Evolutionary conservation across 2,113 vertebrate species (phyloP).

Genomic region (Raja brachyura): DNA sequence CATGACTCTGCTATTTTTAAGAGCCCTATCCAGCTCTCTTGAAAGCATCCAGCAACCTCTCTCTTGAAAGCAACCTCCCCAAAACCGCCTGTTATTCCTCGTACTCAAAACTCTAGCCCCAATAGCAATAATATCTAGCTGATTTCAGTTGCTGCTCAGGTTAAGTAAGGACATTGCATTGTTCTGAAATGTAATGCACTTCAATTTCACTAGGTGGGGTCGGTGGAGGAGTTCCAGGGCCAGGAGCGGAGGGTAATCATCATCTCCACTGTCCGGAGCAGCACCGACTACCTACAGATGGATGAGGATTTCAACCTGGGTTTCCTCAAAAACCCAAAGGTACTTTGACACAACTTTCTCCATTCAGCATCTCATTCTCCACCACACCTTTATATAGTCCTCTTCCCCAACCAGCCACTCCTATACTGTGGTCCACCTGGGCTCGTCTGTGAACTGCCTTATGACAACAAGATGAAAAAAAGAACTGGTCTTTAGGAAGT

Average conservation of each 20-base stretch:
- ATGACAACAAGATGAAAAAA: no score
- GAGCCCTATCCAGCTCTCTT: no score
- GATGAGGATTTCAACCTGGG: conserved; percentile 76
- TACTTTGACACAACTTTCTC: conserved; percentile 26
- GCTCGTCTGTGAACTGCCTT: no score
- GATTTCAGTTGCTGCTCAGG: not conserved
- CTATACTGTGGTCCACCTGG: not conserved
- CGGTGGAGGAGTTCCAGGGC: conserved; percentile 93
- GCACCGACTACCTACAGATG: conserved; percentile 48
- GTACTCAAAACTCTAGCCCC: no score
- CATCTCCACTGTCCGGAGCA: conserved; percentile 84
- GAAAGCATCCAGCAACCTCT: no score
- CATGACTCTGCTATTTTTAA: no score
- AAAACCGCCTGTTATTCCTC: no score
- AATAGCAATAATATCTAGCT: no score
- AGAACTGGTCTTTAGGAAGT: no score
- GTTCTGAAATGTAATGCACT: not conserved
- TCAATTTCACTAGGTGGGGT: conserved; percentile 70
- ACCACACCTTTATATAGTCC: not conserved
- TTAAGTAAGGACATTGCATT: not conserved
- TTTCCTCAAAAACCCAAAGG: conserved; percentile 89
- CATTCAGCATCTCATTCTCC: not conserved
- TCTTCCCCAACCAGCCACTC: not conserved
- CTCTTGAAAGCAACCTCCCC: no score
- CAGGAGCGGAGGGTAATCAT: conserved; percentile 80